Conservation (phyloP, 2,113 vertebrate species). For the Chelonoidis abingdonii region DNA sequence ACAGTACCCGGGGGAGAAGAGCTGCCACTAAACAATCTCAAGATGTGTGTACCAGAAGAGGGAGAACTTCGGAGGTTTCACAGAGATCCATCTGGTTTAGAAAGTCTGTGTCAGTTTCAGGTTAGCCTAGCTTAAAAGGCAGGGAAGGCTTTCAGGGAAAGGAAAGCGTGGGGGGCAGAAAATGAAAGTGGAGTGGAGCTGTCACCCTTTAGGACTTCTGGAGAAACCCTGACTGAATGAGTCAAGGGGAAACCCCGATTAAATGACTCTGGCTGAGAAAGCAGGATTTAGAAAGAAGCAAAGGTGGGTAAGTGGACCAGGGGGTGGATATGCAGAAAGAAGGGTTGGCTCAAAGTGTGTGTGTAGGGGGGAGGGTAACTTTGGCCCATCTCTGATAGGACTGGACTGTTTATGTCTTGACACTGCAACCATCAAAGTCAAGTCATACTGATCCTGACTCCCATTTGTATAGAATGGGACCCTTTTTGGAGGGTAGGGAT, state of each 20-base stretch:
- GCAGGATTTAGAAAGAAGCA: not conserved
- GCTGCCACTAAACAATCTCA: not conserved
- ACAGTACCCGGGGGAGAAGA: not conserved
- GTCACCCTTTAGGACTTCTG: not conserved
- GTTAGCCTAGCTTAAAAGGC: not conserved
- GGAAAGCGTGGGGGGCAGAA: not conserved
- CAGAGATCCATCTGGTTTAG: not conserved
- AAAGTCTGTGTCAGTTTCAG: not conserved
- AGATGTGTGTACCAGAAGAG: accelerated
- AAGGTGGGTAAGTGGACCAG: accelerated
- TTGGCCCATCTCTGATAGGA: not conserved
- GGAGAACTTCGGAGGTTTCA: not conserved
- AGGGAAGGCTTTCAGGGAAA: not conserved
- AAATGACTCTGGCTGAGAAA: not conserved
- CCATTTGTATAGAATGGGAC: not conserved
- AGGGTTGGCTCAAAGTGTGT: not conserved
- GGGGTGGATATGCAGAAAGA: not conserved
- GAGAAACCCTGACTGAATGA: not conserved
- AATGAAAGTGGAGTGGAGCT: not conserved
- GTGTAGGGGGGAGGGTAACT: too few relatives aligned
- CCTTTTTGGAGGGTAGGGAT: not conserved
- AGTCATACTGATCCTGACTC: accelerated
- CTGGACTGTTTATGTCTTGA: not conserved
- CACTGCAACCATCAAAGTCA: not conserved
- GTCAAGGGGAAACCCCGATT: not conserved